Base-by-base conservation (phyloP, 1,140 invertebrate genomes). In the Brachionus asplanchnoidis region DNA sequence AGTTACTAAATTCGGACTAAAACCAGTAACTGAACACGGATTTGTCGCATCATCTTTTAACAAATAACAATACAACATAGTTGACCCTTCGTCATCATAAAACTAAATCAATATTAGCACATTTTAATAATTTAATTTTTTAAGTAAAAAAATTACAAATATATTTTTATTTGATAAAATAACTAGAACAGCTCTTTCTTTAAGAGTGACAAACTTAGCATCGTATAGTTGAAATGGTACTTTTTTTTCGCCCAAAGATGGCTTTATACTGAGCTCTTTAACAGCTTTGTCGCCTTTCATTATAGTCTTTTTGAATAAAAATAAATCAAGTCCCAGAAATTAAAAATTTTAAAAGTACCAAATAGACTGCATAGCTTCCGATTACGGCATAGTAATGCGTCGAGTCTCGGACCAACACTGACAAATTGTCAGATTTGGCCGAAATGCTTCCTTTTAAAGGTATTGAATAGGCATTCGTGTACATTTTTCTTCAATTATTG, bases 111-210 rank as follows among this genome's bases (percentile, higher is more conserved):
- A 44, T 26, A 46, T 77, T 20, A 50, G 50, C 42, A 28, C 3
- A 46, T 26, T 26, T 26, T 28, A 77, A 50, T 1, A 44, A 75
- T 23, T 17, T 5, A 42, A 75, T 73, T 36, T 17, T 73, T n/a
- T n/a, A n/a, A n/a, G n/a, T n/a, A n/a, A n/a, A n/a, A 44, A 17
- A n/a, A 75, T 44, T 77, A 77, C 73, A 77, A 50, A 77, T 26
- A 77, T 77, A 11, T 46, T 46, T 77, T 77, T 77, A 20, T 12
- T 77, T 26, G 73, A 26, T 46, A 77, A 12, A 50, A 46, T 23
- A 26, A 77, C 73, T 28, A 77, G 46, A 50, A 77, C 12, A n/a
- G 20, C 23, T 28, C 73, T 28, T 12, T 77, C 73, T 26, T 23
- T 20, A 7, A 77, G 14, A 17, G 23, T 14, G 12, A 46, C 14